A percentile compares a stretch with the other conserved stretches of the same genome.
Conservation (phyloP, 1,140 invertebrate genomes). For the Cephus cinctus region DNA sequence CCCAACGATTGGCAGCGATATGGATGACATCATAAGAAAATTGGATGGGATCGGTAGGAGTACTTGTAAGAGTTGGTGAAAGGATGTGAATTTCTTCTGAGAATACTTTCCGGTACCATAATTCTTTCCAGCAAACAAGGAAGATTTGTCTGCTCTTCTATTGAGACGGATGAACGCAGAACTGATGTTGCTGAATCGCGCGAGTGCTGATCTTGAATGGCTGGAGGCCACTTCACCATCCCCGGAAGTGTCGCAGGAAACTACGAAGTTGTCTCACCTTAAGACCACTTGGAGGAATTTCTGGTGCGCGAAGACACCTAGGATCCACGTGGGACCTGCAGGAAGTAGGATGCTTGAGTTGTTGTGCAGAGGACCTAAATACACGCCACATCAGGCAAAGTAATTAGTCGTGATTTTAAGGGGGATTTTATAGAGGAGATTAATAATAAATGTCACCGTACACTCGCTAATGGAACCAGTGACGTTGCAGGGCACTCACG, state of each 20-base stretch:
- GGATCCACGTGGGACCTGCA: constrained; percentile 1
- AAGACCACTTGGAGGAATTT: constrained; percentile 19
- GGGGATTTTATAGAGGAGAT: not conserved
- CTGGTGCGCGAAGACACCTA: constrained; percentile 13
- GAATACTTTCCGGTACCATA: too few species aligned
- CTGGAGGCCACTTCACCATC: constrained; percentile 11
- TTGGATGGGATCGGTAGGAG: too few species aligned
- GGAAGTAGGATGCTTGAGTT: constrained; percentile 37
- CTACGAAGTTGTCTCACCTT: constrained; percentile 4
- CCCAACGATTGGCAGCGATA: too few species aligned
- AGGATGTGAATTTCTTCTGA: too few species aligned
- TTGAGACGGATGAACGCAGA: constrained; percentile 23
- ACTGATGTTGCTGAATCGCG: constrained; percentile 17
- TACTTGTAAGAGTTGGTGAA: not conserved
- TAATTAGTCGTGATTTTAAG: constrained; percentile 19
- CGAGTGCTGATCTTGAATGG: constrained; percentile 22
- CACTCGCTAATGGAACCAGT: constrained; percentile 2
- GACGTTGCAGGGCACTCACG: constrained; percentile 5
- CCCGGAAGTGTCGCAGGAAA: constrained; percentile 5
- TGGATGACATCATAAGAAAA: too few species aligned
- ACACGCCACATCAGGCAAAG: constrained; percentile 39
- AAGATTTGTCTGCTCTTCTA: not conserved
- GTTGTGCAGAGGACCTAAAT: constrained; percentile 47
- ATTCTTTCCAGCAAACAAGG: not conserved
- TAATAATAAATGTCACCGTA: not conserved